These are phyloP conservation scores for Agriopis marginaria DNA, from an alignment of 2,888 invertebrate species.

Conservation along the genomic window DNA sequence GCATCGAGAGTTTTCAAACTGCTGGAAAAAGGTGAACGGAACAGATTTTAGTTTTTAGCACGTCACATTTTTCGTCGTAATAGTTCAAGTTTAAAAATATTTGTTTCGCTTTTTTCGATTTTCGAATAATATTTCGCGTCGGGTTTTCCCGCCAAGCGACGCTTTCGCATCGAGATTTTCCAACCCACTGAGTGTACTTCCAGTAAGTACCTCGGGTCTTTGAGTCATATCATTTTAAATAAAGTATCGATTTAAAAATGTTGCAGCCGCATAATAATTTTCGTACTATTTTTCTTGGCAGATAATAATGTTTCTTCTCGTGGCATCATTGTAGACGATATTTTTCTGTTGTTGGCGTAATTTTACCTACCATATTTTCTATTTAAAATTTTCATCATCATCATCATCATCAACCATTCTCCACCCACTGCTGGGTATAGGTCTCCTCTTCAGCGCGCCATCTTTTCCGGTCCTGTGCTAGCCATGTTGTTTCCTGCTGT, in stretches of 20 bases:
- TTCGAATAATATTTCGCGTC: conserved; percentile 22
- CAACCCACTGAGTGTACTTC: conserved; percentile 41
- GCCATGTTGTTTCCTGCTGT: too few relatives aligned
- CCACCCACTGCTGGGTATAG: too few relatives aligned
- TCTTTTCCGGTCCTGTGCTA: too few relatives aligned
- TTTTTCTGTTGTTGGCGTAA: not conserved
- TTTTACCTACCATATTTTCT: not conserved
- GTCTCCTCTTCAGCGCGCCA: too few relatives aligned
- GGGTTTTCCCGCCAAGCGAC: conserved; percentile 22
- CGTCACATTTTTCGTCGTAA: not conserved
- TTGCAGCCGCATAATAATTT: conserved; percentile 32
- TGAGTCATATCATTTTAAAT: conserved; percentile 47
- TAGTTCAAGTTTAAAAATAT: not conserved
- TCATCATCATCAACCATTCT: too few relatives aligned
- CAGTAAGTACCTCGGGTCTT: conserved; percentile 35
- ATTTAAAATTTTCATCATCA: too few relatives aligned
- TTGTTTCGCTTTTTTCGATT: not conserved
- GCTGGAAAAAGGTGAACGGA: too few relatives aligned
- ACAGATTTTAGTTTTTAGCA: not conserved
- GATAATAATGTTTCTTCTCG: conserved; percentile 4
- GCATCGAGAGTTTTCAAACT: not conserved
- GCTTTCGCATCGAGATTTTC: conserved; percentile 34
- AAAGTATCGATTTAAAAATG: conserved; percentile 41
- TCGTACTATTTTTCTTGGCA: conserved; percentile 16
- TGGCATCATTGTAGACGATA: not conserved